Conservation (phyloP, 2,888 invertebrate species). For the Galeruca laticollis region DNA sequence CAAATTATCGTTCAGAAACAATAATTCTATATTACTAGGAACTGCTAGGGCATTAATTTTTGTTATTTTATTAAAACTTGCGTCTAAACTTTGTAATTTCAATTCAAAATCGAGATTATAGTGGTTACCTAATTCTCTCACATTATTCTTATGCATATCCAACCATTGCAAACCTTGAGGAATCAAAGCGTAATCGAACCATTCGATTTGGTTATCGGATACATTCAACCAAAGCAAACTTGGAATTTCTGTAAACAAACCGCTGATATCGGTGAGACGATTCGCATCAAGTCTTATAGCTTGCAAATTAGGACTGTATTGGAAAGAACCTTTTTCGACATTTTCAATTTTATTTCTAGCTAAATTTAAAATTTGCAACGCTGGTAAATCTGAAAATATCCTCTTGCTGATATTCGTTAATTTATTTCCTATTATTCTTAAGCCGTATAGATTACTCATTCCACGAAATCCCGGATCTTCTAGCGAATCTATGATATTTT, state of each 20-base stretch:
- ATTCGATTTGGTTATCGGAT: conserved; percentile 88
- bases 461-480: conserved; percentile 87
- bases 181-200: conserved; percentile 89
- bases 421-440: conserved; percentile 91
- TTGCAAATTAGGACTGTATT: conserved; percentile 82
- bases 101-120: conserved; percentile 78
- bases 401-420: conserved; percentile 84
- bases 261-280: conserved; percentile 83
- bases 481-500: conserved; percentile 86
- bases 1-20: conserved; percentile 91
- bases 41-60: conserved; percentile 82
- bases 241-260: conserved; percentile 85
- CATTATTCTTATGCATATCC: conserved; percentile 89
- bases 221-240: conserved; percentile 90
- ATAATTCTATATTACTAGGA: conserved; percentile 85
- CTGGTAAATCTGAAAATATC: conserved; percentile 83
- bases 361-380: conserved; percentile 87
- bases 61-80: conserved; percentile 89
- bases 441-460: conserved; percentile 86
- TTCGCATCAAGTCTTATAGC: conserved; percentile 90
- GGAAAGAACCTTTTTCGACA: conserved; percentile 86
- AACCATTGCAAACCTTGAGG: conserved; percentile 88
- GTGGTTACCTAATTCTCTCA: conserved; percentile 82
- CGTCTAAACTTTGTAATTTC: conserved; percentile 85
- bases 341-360: conserved; percentile 85